These are phyloP conservation scores for Alcis repandata DNA, from an alignment of 2,888 invertebrate species.

Conservation along the genomic window DNA sequence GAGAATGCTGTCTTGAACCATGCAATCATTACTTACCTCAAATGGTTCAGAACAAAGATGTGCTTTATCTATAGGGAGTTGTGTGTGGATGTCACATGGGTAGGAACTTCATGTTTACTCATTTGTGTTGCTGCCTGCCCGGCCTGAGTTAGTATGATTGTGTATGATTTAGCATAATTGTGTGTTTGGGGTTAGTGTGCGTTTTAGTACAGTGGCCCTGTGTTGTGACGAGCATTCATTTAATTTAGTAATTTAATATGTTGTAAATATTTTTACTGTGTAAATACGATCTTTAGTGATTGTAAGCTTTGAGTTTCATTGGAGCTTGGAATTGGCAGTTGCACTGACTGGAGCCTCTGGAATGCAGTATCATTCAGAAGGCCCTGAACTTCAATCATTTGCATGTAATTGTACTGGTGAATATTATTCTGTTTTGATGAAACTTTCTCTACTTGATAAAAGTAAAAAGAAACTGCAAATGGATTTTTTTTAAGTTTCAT, in stretches of 20 bases:
- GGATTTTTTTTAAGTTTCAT: too few species aligned
- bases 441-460: too few species aligned
- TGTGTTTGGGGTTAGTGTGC: slow-evolving; percentile 62
- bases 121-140: slow-evolving; percentile 61
- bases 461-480: too few species aligned
- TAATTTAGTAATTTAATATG: slow-evolving; percentile 62
- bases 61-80: neutral
- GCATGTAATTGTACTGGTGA: too few species aligned
- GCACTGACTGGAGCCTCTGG: slow-evolving; percentile 48
- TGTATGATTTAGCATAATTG: slow-evolving; percentile 56
- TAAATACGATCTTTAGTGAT: slow-evolving; percentile 71
- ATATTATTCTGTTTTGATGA: too few species aligned
- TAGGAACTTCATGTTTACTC: slow-evolving; percentile 54
- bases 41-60: neutral
- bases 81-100: slow-evolving; percentile 24
- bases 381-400: neutral
- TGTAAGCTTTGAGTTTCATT: slow-evolving; percentile 77
- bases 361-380: slow-evolving; percentile 38
- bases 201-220: slow-evolving; percentile 74
- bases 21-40: too few species aligned
- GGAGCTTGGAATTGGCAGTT: slow-evolving; percentile 62
- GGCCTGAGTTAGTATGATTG: slow-evolving; percentile 49
- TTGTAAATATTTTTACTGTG: slow-evolving; percentile 76
- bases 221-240: slow-evolving; percentile 60
- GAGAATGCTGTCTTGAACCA: too few species aligned